Evolutionary conservation across 2,113 vertebrate species (phyloP).

Genomic region (Lepisosteus osseus): DNA sequence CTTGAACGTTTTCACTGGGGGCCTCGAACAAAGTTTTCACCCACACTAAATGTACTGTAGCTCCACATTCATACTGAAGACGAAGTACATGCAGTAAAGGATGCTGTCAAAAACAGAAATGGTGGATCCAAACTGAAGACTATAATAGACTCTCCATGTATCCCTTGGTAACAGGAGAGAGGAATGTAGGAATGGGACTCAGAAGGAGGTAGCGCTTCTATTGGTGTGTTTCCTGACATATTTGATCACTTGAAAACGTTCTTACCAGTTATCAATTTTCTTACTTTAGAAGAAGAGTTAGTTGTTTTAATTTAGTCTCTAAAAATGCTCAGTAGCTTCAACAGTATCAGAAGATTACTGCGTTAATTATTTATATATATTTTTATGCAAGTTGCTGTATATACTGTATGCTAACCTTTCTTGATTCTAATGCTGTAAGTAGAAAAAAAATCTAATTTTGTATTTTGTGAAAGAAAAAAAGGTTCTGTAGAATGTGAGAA

Average conservation of each 20-base stretch:
- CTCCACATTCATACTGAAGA: too few relatives aligned
- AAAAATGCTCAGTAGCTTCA: slow-evolving; percentile 53
- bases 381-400: slow-evolving; percentile 64
- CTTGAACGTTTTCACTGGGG: too few relatives aligned
- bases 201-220: neutral
- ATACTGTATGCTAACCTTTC: slow-evolving; percentile 59
- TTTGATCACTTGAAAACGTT: neutral
- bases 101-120: too few relatives aligned
- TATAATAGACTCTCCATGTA: neutral
- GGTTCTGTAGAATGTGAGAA: neutral
- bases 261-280: neutral
- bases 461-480: slow-evolving; percentile 8
- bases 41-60: too few relatives aligned
- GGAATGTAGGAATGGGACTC: too few relatives aligned
- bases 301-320: neutral
- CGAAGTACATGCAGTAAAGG: too few relatives aligned
- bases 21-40: too few relatives aligned
- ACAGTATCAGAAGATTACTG: slow-evolving; percentile 53
- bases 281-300: slow-evolving; percentile 10
- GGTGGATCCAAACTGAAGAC: neutral
- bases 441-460: slow-evolving; percentile 9
- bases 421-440: slow-evolving; percentile 53
- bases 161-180: slow-evolving; percentile 4
- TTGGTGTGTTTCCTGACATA: neutral
- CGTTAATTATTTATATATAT: slow-evolving; percentile 76